Base-by-base conservation (phyloP, 2,113 vertebrate genomes). In the Meles meles region DNA sequence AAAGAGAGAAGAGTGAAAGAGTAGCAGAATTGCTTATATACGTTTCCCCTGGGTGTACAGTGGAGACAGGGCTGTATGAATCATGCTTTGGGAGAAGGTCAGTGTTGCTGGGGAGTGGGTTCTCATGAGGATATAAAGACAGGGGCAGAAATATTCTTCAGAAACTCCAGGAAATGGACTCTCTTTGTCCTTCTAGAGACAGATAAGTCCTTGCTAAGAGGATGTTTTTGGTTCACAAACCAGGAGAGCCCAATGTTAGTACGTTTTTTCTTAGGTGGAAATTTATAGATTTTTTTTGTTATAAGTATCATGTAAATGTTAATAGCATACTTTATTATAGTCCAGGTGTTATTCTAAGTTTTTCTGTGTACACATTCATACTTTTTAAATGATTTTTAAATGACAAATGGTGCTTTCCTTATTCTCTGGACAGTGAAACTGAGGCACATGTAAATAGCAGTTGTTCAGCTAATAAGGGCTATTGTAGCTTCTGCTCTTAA, bases 31-130 rank as follows among this genome's bases (percentile, higher is more conserved):
- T 34, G 49, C 42, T 57, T 57, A 14, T 52, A 10, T 61, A 25
- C 0, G 67, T 85, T 74, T 59, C 3, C 0, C 2, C 25, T 14
- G 20, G 3, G 21, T 71, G 4, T 57, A 4, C 3, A 11, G 12
- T 27, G 52, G 27, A n/a, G 17, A 25, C 37, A 71, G 49, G 17
- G 6, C 21, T 39, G 2, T 15, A 4, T 37, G 44, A 81, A 7
- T n/a, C 31, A 59, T 27, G 1, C 15, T 74, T 87, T 18, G 5
- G 77, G 34, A 90, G 39, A 82, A n/a, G 6, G 34, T 63, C 7
- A 44, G 1, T n/a, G 0, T 47, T 63, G 3, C 65, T 55, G 29
- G 17, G 6, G 20, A 72, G 23, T 44, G 6, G 5, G 6, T 5
- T 84, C 80, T 67, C 21, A 74, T 20, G 20, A 69, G 27, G 18